Evolutionary conservation across 2,888 invertebrate genomes (phyloP), one percentile per base, ranked within the genome.

Genomic region (Drosophila barbarae): DNA sequence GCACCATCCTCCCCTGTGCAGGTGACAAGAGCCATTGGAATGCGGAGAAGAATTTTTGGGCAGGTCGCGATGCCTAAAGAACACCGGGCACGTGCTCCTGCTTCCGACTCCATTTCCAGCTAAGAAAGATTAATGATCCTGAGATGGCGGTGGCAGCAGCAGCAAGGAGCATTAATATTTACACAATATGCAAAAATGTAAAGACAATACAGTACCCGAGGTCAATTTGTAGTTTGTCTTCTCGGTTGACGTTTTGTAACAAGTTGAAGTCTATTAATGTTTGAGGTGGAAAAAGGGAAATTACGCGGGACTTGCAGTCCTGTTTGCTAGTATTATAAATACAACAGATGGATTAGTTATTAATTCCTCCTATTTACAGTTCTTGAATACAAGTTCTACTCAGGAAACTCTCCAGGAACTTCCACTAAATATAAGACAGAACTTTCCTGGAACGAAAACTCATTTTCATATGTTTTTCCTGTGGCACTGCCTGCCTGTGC

Each of bases 41-140:
- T 65, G 63, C 30, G 34, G 21, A 12, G 26, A 10, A 42, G 65
- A 63, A 63, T 63, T 64, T 63, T 63, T 15, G 42, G 63, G 63
- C 42, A 38, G 65, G 65, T 52, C 65, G 52, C 32, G 32, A 32
- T n/a, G 63, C 52, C 65, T 34, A 30, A 64, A 13, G 65, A 63
- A 49, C 61, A 26, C 42, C 30, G 41, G n/a, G 10, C 35, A 52
- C 36, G 42, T 42, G 21, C 36, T 44, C 36, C 15, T 9, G 2
- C 41, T 34, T 34, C 36, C 5, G 5, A 26, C 21, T 38, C 32
- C 55, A 9, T 30, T 47, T 15, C 26, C 49, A 46, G 60, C 61
- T 79, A 72, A 79, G 85, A 69, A 84, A 84, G 85, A 80, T 80
- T 80, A 80, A 80, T 80, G 80, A 73, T 80, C 56, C 56, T 28